phyloP scores from a whole-genome alignment of 2,888 invertebrate species.

The Parthenolecanium corni region DNA sequence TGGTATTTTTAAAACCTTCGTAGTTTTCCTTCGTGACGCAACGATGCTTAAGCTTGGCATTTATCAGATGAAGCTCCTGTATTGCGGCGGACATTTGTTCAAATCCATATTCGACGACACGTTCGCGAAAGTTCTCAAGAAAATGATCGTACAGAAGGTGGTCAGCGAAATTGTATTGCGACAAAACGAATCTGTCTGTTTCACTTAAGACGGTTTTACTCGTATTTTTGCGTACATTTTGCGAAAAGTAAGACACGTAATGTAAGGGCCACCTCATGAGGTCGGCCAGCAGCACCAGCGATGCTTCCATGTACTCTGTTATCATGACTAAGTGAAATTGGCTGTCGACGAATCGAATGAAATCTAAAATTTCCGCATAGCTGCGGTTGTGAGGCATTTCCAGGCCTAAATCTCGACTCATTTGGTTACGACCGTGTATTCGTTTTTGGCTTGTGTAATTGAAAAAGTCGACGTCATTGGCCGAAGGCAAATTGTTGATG shows the following conservation, averaged over 20 bases:
- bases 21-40: neutral
- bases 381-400: conserved; percentile 23
- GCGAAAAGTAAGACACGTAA: conserved; percentile 29
- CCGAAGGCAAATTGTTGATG: neutral
- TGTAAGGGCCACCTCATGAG: conserved; percentile 34
- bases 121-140: neutral
- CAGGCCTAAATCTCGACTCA: conserved; percentile 34
- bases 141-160: neutral
- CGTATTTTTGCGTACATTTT: neutral
- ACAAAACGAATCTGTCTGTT: neutral
- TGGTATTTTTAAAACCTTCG: neutral
- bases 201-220: neutral
- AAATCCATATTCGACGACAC: neutral
- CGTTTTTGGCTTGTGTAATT: neutral
- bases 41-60: neutral
- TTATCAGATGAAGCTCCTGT: neutral
- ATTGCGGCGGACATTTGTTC: neutral
- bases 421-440: conserved; percentile 34
- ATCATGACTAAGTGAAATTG: conserved; percentile 35
- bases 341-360: conserved; percentile 32
- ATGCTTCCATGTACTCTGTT: conserved; percentile 34
- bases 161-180: conserved; percentile 1
- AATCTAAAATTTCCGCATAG: conserved; percentile 28
- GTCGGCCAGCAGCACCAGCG: conserved; percentile 33
- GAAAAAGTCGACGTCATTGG: neutral